Conservation (phyloP, 2,888 invertebrate species). For the Hirtodrosophila confusa region DNA sequence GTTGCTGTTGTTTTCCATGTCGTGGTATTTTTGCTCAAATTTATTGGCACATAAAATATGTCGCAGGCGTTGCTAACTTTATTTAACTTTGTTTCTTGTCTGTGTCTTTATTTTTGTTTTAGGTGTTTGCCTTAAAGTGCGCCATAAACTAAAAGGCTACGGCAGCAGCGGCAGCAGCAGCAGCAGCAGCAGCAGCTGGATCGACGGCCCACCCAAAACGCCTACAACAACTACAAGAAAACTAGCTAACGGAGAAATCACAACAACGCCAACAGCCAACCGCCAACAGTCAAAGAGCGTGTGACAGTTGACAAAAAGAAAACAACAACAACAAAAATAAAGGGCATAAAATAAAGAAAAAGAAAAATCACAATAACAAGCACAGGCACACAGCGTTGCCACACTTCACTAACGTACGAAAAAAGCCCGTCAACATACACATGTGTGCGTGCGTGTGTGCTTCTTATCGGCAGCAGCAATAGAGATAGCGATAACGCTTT, state of each 20-base stretch:
- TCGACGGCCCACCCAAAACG: constrained; percentile 70
- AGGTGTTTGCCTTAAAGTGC: constrained; percentile 78
- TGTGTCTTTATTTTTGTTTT: constrained; percentile 46
- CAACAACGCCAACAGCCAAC: constrained; percentile 42
- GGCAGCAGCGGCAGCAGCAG: constrained; percentile 33
- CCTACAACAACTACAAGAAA: constrained; percentile 54
- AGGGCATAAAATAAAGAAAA: constrained; percentile 23
- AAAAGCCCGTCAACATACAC: constrained; percentile 16
- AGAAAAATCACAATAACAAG: background rate
- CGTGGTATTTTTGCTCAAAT: constrained; percentile 66
- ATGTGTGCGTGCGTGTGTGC: constrained; percentile 5
- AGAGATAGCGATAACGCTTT: constrained; percentile 60
- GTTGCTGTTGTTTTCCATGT: constrained; percentile 11
- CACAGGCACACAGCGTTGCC: constrained; percentile 52
- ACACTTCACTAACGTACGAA: constrained; percentile 49
- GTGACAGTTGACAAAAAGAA: constrained; percentile 41
- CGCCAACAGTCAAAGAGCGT: constrained; percentile 31
- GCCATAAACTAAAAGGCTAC: constrained; percentile 72
- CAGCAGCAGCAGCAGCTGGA: constrained; percentile 43
- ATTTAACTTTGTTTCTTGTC: constrained; percentile 60
- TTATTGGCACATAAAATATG: constrained; percentile 76
- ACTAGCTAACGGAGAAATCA: constrained; percentile 62
- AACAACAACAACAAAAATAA: constrained; percentile 10
- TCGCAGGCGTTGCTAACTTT: constrained; percentile 79
- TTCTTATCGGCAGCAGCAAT: constrained; percentile 50